phyloP scores from a whole-genome alignment of 2,797 vertebrate genomes.

The Tamandua tetradactyla region DNA sequence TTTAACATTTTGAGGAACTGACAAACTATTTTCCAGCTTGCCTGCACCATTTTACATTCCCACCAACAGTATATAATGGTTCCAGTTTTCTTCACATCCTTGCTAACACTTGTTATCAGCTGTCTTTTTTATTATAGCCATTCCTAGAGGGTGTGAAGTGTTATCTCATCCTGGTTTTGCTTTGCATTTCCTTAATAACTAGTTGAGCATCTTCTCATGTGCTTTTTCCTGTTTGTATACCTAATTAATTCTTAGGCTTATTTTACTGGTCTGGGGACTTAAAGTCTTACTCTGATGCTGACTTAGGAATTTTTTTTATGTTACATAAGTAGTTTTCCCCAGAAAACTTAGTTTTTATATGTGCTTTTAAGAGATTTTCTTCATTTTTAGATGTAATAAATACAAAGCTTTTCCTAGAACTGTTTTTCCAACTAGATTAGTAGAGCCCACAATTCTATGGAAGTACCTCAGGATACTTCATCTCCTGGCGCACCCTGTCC shows the following conservation, averaged over 20 bases:
- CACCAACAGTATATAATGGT: background rate
- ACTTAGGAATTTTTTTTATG: constrained; percentile 34
- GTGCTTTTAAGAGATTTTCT: constrained; percentile 41
- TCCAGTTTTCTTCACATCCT: constrained; percentile 38
- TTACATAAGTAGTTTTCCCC: constrained; percentile 11
- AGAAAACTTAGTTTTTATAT: constrained; percentile 45
- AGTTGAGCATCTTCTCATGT: constrained; percentile 53
- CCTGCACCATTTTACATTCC: constrained; percentile 35
- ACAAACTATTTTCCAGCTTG: constrained; percentile 50
- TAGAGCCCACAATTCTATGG: background rate
- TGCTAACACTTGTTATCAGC: background rate
- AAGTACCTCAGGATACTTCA: constrained; percentile 24
- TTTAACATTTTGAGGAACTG: constrained; percentile 57
- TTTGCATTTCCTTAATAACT: constrained; percentile 56
- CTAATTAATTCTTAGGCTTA: constrained; percentile 32
- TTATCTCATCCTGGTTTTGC: constrained; percentile 46
- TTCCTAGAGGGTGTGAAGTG: constrained; percentile 41
- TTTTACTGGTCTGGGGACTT: constrained; percentile 28
- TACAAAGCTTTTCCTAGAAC: background rate
- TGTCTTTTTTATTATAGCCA: constrained; percentile 41
- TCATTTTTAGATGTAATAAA: constrained; percentile 50
- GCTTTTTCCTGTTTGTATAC: background rate
- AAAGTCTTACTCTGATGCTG: constrained; percentile 14
- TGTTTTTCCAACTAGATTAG: constrained; percentile 15
- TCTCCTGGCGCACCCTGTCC: background rate